These are phyloP conservation scores for Zaprionus davidi DNA, from an alignment of 1,140 invertebrate species.

Conservation along the genomic window DNA sequence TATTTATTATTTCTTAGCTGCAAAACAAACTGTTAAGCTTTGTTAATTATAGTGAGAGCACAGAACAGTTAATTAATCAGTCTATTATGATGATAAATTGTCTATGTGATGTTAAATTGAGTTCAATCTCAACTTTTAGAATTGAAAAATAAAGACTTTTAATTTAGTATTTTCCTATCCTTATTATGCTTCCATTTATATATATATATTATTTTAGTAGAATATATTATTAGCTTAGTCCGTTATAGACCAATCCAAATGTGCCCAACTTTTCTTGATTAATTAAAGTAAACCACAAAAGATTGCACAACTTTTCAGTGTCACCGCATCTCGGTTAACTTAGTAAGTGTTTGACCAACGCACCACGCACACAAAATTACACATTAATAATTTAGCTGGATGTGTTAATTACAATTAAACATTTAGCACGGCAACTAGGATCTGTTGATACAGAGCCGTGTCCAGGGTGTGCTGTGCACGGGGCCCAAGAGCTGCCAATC, in stretches of 20 bases:
- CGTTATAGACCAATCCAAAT: neutral
- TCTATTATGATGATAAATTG: too few relatives aligned
- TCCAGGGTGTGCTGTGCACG: too few relatives aligned
- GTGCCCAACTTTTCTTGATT: neutral
- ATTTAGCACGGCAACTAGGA: slow-evolving; percentile 48
- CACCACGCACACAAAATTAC: slow-evolving; percentile 7
- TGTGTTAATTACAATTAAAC: slow-evolving; percentile 67
- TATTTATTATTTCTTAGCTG: too few relatives aligned
- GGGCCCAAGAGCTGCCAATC: too few relatives aligned
- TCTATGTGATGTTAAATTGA: too few relatives aligned
- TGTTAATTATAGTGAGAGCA: too few relatives aligned
- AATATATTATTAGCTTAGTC: neutral
- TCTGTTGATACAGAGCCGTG: neutral
- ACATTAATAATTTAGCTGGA: slow-evolving; percentile 26
- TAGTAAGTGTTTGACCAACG: neutral
- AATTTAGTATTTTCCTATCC: neutral
- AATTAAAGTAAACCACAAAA: slow-evolving; percentile 15
- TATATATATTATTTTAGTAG: neutral
- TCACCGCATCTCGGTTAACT: neutral
- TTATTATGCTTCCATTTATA: neutral
- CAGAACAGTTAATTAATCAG: too few relatives aligned
- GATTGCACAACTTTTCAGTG: neutral
- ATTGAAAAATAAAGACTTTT: too few relatives aligned
- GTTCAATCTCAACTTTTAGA: too few relatives aligned
- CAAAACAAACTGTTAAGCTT: too few relatives aligned